Evolutionary conservation across 2,113 vertebrate genomes (phyloP), one percentile per base, ranked within the genome.

Genomic region (Ibidorhyncha struthersii): DNA sequence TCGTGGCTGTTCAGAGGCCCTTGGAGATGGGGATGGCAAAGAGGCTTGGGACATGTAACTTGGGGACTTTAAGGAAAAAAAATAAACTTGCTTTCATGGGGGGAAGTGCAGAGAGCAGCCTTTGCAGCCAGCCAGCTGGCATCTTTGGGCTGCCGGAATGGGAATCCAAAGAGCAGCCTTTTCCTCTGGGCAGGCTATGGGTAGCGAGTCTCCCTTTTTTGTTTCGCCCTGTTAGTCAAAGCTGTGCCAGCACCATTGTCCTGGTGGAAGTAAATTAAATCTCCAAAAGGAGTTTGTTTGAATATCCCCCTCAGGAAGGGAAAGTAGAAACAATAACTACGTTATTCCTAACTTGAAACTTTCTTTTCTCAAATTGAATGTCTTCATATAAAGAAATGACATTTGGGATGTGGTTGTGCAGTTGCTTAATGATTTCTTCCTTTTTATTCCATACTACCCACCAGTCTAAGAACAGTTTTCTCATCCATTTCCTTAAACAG

Each of bases 251-350:
- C 87, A 32, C 71, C 74, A 93, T 96, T 97, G 95, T 97, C 91
- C 89, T 90, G 45, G 18, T 97, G 91, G 91, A 97, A 94, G 89
- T 87, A 90, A 97, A 96, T 96, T 88, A 94, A 85, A 91, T 91
- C 82, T 90, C 91, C 74, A 83, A 81, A 94, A 97, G 45, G 63
- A 74, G 62, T 92, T 97, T 96, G 89, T 89, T 92, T 96, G 62
- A 85, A 27, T 50, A n/a, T 91, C 23, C 32, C 83, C 90, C 69
- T 97, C 78, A 74, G 76, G 84, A 82, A 5, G 62, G 69, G 74
- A 93, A 91, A 84, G 66, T 32, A 82, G 77, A 93, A 79, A 82
- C 70, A 85, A 94, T 97, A 94, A 92, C 63, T 62, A 61, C 92
- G 92, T 95, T 95, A 94, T 91, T 94, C 56, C 53, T n/a, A 70